These are phyloP conservation scores for Balaeniceps rex DNA, from an alignment of 2,113 vertebrate genomes.

Conservation along the genomic window DNA sequence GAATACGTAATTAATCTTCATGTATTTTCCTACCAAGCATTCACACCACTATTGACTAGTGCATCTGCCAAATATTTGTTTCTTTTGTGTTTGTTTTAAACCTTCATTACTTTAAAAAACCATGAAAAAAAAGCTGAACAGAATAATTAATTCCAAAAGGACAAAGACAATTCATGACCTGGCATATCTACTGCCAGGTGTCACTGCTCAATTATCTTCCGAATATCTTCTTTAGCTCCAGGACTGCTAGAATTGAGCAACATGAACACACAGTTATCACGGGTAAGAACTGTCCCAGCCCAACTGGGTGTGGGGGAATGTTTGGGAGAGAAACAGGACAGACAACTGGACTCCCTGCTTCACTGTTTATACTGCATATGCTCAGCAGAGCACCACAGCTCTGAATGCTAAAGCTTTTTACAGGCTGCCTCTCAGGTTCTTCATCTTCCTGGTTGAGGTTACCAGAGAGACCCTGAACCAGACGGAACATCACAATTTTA, in stretches of 20 bases:
- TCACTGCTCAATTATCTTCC: background rate
- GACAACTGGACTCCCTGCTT: background rate
- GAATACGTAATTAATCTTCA: background rate
- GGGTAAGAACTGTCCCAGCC: background rate
- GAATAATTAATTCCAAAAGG: background rate
- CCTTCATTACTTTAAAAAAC: background rate
- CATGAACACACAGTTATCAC: background rate
- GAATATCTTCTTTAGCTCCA: background rate
- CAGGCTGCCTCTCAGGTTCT: background rate
- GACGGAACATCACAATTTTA: background rate
- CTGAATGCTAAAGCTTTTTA: background rate
- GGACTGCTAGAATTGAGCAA: background rate
- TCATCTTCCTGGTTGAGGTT: background rate
- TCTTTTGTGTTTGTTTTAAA: background rate
- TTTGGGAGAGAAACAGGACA: background rate
- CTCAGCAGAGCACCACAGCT: background rate
- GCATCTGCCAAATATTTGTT: background rate
- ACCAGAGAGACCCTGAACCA: background rate
- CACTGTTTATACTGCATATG: background rate
- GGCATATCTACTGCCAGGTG: background rate
- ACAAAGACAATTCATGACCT: background rate
- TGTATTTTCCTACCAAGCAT: background rate
- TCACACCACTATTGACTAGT: background rate
- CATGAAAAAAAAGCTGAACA: background rate
- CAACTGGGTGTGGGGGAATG: background rate